Evolutionary conservation across 2,113 vertebrate species (phyloP).

Genomic region (Ctenomys sociabilis): DNA sequence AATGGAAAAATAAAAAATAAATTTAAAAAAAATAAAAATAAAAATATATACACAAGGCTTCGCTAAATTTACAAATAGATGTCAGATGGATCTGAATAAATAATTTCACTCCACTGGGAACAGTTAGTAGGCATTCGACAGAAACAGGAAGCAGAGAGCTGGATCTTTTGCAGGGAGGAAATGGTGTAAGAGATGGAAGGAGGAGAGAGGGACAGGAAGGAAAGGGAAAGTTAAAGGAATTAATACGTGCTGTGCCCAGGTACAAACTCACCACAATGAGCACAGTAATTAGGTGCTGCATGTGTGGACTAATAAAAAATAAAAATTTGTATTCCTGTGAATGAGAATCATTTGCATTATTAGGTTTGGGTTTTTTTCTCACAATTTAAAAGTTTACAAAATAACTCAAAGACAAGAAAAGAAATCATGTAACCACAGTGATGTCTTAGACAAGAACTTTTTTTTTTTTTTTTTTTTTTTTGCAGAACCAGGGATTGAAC

Average conservation of each 20-base stretch:
- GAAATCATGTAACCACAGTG: neutral
- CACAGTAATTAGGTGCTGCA: neutral
- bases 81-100: neutral
- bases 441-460: neutral
- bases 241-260: neutral
- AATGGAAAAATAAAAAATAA: too few species aligned
- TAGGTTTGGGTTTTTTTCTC: neutral
- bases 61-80: neutral
- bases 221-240: neutral
- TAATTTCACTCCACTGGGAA: neutral
- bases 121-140: neutral
- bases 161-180: neutral
- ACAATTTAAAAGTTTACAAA: neutral
- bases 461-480: too few species aligned
- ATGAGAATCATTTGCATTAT: neutral
- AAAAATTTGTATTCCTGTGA: neutral
- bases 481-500: too few species aligned
- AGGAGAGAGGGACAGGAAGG: neutral
- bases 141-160: neutral
- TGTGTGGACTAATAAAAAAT: neutral
- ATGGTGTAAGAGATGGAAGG: neutral
- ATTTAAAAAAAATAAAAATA: neutral
- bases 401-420: neutral
- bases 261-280: neutral
- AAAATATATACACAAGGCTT: too few species aligned